Percentiles rank a stretch among this genome's conserved stretches.
Conservation (phyloP, 2,888 invertebrate species). For the Macrosoma leucophasiata region DNA sequence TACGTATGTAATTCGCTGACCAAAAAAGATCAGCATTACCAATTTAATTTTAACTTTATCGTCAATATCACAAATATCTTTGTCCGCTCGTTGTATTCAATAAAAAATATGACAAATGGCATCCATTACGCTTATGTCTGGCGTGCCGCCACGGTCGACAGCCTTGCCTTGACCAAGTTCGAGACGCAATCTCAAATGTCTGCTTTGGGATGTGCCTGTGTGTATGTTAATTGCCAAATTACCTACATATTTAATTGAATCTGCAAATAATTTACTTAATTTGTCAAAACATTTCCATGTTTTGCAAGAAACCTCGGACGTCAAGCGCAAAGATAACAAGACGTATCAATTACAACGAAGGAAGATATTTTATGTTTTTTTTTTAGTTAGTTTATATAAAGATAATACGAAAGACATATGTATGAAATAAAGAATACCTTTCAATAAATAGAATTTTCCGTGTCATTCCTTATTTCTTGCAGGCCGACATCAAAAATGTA, state of each 20-base stretch:
- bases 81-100: constrained; percentile 42
- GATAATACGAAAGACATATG: too few species aligned
- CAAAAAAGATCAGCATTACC: too few species aligned
- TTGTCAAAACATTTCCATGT: neutral
- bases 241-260: constrained; percentile 36
- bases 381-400: too few species aligned
- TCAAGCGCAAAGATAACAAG: too few species aligned
- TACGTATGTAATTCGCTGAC: too few species aligned
- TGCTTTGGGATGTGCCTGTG: constrained; percentile 34
- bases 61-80: constrained; percentile 28
- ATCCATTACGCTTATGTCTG: constrained; percentile 50
- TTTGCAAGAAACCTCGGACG: neutral
- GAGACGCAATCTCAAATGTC: constrained; percentile 46
- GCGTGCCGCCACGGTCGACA: constrained; percentile 64
- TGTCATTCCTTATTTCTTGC: constrained; percentile 7
- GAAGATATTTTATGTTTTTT: too few species aligned
- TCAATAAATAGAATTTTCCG: constrained; percentile 4
- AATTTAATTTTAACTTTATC: constrained; percentile 2
- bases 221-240: constrained; percentile 46
- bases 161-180: constrained; percentile 70
- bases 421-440: neutral
- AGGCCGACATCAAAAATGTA: too few species aligned
- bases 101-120: constrained; percentile 58
- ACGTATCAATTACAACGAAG: too few species aligned
- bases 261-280: constrained; percentile 37